Conservation (phyloP, 2,888 invertebrate species). For the Rugalucina vietnamica region DNA sequence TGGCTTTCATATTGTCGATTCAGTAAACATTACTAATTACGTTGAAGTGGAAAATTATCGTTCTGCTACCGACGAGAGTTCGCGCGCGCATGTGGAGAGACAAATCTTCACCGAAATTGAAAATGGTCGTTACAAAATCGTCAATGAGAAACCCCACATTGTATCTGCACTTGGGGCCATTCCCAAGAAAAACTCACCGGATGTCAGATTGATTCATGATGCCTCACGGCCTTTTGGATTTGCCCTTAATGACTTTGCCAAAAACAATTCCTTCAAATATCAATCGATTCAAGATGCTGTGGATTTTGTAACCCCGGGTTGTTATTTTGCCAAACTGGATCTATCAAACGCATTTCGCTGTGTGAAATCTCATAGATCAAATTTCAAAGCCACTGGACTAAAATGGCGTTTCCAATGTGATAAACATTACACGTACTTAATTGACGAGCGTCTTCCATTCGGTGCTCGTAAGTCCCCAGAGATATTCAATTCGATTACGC, state of each 20-base stretch:
- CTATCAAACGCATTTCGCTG: conserved; percentile 19
- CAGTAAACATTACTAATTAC: not conserved
- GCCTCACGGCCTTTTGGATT: too few species aligned
- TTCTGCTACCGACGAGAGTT: conserved; percentile 18
- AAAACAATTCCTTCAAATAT: conserved; percentile 8
- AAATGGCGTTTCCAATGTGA: conserved; percentile 28
- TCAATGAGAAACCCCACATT: not conserved
- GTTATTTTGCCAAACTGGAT: conserved; percentile 32
- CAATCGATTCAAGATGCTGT: conserved; percentile 24
- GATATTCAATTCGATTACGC: conserved; percentile 24
- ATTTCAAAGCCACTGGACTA: too few species aligned
- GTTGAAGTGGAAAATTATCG: conserved; percentile 29
- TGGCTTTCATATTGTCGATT: conserved; percentile 33
- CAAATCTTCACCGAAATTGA: conserved; percentile 34
- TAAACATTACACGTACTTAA: conserved; percentile 14
- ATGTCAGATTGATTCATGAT: conserved; percentile 31
- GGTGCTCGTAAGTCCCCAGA: conserved; percentile 11
- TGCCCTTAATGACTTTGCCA: conserved; percentile 30
- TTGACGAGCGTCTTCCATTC: conserved; percentile 26
- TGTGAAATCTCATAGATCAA: too few species aligned
- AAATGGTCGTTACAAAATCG: conserved; percentile 33
- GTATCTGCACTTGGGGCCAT: conserved; percentile 37
- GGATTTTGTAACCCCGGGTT: conserved; percentile 21
- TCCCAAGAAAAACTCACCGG: conserved; percentile 25
- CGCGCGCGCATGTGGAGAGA: conserved; percentile 26